A percentile compares a stretch with the other conserved stretches of the same genome.
Conservation (phyloP, 1,140 invertebrate species). For the Diorhabda carinulata region DNA sequence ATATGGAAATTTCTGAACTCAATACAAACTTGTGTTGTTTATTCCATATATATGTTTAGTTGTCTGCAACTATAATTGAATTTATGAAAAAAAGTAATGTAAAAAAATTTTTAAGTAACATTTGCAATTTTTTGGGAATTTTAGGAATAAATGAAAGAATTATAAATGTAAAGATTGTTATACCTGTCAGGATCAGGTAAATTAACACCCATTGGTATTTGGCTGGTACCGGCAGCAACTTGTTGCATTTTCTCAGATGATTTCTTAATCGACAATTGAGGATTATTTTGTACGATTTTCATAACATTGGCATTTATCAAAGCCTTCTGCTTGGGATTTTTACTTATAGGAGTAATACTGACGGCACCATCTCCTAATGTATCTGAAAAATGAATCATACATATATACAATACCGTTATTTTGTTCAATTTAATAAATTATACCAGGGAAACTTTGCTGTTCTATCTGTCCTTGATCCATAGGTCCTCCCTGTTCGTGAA, state of each 20-base stretch:
- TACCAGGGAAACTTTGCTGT: slow-evolving; percentile 11
- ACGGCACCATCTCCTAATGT: slow-evolving; percentile 34
- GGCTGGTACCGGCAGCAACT: slow-evolving; percentile 6
- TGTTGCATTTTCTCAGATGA: slow-evolving; percentile 14
- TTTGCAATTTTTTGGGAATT: too few species aligned
- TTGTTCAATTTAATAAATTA: neutral
- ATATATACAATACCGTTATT: neutral
- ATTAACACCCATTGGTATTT: neutral
- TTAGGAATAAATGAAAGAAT: too few species aligned
- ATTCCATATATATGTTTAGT: too few species aligned
- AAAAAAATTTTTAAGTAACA: too few species aligned
- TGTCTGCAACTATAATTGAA: too few species aligned
- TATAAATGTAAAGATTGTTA: neutral
- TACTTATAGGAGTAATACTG: slow-evolving; percentile 43
- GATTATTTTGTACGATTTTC: slow-evolving; percentile 45
- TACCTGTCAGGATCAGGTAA: slow-evolving; percentile 10
- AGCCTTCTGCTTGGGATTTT: slow-evolving; percentile 32
- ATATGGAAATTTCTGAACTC: too few species aligned
- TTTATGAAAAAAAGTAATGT: too few species aligned
- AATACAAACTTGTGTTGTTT: too few species aligned
- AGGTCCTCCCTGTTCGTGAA: slow-evolving; percentile 38
- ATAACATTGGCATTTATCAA: slow-evolving; percentile 41
- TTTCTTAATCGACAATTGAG: slow-evolving; percentile 40
- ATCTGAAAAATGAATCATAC: neutral
- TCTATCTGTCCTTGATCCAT: neutral